Conservation (phyloP, 2,113 vertebrate genomes). For the Blennius ocellaris region DNA sequence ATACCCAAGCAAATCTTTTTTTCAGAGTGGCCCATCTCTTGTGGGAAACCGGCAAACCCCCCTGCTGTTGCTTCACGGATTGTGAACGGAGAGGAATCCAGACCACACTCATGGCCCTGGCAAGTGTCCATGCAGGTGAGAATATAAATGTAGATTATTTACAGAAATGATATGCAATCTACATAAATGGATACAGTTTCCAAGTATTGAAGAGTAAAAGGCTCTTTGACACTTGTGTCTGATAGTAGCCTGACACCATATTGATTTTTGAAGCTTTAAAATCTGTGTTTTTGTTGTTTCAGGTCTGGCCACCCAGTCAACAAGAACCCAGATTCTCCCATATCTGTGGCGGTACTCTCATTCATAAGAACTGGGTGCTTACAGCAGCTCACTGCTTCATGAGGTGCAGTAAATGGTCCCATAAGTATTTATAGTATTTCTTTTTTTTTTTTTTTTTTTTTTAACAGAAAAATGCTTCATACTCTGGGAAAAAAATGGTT, state of each 20-base stretch:
- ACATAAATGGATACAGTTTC: no score
- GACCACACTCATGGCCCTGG: constrained; percentile 84
- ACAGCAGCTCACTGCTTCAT: constrained; percentile 85
- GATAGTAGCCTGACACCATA: no score
- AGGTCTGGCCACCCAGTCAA: constrained; percentile 83
- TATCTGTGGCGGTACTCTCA: constrained; percentile 82
- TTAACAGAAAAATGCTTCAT: not conserved
- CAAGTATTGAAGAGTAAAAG: no score
- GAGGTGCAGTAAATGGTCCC: constrained; percentile 54
- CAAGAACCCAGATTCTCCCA: constrained; percentile 75
- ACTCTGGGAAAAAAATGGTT: not conserved
- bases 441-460: no score
- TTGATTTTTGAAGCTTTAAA: no score
- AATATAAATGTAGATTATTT: not conserved
- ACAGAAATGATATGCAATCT: no score
- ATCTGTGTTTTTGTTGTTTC: constrained; percentile 14
- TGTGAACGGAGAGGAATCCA: constrained; percentile 82
- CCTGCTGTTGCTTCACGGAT: constrained; percentile 75
- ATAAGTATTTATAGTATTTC: not conserved
- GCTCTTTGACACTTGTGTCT: no score
- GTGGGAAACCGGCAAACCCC: constrained; percentile 76
- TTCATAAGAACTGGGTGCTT: constrained; percentile 84
- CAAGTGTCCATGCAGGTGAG: constrained; percentile 87
- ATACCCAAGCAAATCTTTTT: constrained; percentile 37
- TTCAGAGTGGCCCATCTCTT: constrained; percentile 81